Conservation (phyloP, 2,113 vertebrate species). For the Terrapene triunguis region DNA sequence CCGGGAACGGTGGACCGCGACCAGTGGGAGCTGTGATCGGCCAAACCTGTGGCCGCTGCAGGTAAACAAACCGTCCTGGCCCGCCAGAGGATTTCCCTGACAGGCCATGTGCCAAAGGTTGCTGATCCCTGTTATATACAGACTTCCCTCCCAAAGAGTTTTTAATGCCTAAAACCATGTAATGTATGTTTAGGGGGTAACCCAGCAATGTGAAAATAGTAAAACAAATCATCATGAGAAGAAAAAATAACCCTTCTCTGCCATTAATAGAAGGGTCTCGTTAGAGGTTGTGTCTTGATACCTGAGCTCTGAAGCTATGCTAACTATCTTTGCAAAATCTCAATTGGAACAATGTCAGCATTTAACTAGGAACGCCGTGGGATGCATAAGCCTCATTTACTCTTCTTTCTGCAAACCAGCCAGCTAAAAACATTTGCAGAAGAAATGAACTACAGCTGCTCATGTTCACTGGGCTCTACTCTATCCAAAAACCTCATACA, state of each 20-base stretch:
- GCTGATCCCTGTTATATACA: no score
- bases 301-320: neutral
- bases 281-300: neutral
- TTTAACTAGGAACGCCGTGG: neutral
- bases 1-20: no score
- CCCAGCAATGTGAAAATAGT: neutral
- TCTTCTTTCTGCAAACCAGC: neutral
- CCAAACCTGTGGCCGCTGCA: no score
- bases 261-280: neutral
- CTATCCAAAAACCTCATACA: neutral
- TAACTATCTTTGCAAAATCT: neutral
- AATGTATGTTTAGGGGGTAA: neutral
- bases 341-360: neutral
- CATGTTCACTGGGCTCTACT: neutral
- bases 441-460: neutral
- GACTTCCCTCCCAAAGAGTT: neutral
- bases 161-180: neutral
- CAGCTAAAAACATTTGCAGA: neutral
- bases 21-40: no score
- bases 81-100: no score
- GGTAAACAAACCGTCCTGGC: no score
- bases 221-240: neutral
- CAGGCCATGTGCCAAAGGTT: no score
- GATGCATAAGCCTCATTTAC: accelerated
- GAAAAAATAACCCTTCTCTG: neutral